phyloP scores from a whole-genome alignment of 1,140 invertebrate species.

The Drosophila biarmipes region DNA sequence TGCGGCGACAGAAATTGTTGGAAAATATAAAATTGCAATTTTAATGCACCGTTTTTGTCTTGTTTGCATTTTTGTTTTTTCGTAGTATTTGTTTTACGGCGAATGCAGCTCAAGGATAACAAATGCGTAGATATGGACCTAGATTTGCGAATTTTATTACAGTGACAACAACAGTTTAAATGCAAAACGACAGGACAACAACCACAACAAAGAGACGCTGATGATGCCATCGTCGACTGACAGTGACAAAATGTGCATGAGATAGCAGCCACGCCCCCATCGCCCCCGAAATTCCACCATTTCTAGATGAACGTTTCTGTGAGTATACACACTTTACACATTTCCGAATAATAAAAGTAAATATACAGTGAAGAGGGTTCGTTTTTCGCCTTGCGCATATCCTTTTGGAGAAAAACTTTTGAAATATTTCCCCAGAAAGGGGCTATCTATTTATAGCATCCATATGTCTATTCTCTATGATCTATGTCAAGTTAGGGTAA shows the following conservation, averaged over 20 bases:
- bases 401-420: conserved; percentile 11
- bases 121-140: conserved; percentile 84
- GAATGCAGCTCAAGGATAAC: conserved; percentile 74
- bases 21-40: conserved; percentile 66
- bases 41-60: conserved; percentile 25
- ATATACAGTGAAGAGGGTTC: conserved; percentile 53
- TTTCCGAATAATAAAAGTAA: conserved; percentile 58
- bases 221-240: conserved; percentile 44
- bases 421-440: conserved; percentile 8
- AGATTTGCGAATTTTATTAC: conserved; percentile 79
- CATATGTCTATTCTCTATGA: conserved; percentile 45
- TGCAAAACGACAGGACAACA: conserved; percentile 63
- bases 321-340: background rate
- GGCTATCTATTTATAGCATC: conserved; percentile 1
- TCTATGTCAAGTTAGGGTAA: conserved; percentile 49
- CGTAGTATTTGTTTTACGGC: conserved; percentile 24
- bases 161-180: conserved; percentile 74
- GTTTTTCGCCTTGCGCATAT: conserved; percentile 19
- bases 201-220: conserved; percentile 6
- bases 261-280: conserved; percentile 45
- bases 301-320: background rate
- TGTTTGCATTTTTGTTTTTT: background rate
- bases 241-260: conserved; percentile 60
- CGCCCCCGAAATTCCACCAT: conserved; percentile 2
- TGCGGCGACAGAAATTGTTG: conserved; percentile 44